Evolutionary conservation across 2,113 vertebrate species (phyloP), one percentile per base, ranked within the genome.

Genomic region (Lutjanus erythropterus): DNA sequence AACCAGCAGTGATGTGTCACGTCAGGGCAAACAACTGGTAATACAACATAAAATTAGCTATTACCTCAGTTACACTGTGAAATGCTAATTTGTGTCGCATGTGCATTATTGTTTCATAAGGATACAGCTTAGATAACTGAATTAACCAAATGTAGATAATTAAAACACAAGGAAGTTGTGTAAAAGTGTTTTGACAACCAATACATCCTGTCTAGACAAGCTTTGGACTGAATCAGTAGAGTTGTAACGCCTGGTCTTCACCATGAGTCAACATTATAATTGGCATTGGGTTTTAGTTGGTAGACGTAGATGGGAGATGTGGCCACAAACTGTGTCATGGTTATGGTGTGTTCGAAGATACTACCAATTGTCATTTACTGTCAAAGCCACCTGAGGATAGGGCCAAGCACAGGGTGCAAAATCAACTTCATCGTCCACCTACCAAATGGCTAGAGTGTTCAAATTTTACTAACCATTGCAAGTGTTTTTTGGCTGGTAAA

Each of bases 151-250:
- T 60, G 27, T 55, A 37, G 2, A 6, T 0, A 47, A 46, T 21
- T 35, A 4, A 49, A 46, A 14, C 21, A 5, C 7, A 14, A 31
- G 23, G 29, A 64, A 70, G 47, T 62, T 55, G 25, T 2, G 37
- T 39, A 9, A 67, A 58, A 80, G 68, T 66, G 9, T n/a, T n/a
- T 12, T n/a, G n/a, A n/a, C n/a, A n/a, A n/a, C n/a, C 25, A 5
- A 70, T 5, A 15, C 41, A 14, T 19, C 25, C 9, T 42, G 19
- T 55, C 11, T 10, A 5, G 15, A 35, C 33, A 9, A 47, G 14
- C 46, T 19, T 2, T 7, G 29, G 21, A 41, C 10, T 35, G 16
- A 15, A 59, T 19, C 39, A 56, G 1, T 6, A 62, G 16, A 15
- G 44, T 16, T n/a, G 14, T 19, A 19, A n/a, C 0, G 15, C 6